These are phyloP conservation scores for Chaetura pelagica DNA, from an alignment of 2,113 vertebrate genomes.

Conservation along the genomic window DNA sequence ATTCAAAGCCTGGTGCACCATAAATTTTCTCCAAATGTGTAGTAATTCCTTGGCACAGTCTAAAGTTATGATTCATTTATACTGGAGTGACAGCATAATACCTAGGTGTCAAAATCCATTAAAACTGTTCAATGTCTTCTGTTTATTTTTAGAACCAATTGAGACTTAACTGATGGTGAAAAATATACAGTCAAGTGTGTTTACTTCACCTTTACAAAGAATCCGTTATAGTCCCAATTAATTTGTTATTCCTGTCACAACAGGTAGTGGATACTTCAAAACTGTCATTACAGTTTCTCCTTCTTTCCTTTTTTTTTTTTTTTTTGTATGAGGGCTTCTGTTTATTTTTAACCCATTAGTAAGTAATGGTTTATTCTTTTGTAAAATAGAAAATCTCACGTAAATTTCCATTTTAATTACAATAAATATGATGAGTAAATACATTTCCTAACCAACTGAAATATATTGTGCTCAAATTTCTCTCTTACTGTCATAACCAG, in stretches of 20 bases:
- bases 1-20: conserved; percentile 92
- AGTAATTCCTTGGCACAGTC: conserved; percentile 96
- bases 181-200: conserved; percentile 99
- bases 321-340: conserved; percentile 79
- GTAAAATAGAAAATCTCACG: background rate
- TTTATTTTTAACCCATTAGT: conserved; percentile 87
- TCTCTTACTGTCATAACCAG: background rate
- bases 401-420: conserved; percentile 25
- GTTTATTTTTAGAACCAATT: conserved; percentile 99
- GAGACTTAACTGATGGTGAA: conserved; percentile 99
- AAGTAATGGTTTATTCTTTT: background rate
- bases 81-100: conserved; percentile 99
- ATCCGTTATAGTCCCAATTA: conserved; percentile 99
- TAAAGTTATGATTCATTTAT: conserved; percentile 99
- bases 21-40: conserved; percentile 98
- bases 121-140: conserved; percentile 99
- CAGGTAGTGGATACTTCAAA: conserved; percentile 95
- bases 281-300: conserved; percentile 90
- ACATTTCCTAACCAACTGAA: background rate
- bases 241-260: conserved; percentile 99
- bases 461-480: background rate
- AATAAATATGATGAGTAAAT: background rate
- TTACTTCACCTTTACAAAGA: conserved; percentile 99
- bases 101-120: conserved; percentile 99
- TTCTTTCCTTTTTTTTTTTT: conserved; percentile 80